Evolutionary conservation across 2,113 vertebrate species (phyloP).

Genomic region (Ibidorhyncha struthersii): DNA sequence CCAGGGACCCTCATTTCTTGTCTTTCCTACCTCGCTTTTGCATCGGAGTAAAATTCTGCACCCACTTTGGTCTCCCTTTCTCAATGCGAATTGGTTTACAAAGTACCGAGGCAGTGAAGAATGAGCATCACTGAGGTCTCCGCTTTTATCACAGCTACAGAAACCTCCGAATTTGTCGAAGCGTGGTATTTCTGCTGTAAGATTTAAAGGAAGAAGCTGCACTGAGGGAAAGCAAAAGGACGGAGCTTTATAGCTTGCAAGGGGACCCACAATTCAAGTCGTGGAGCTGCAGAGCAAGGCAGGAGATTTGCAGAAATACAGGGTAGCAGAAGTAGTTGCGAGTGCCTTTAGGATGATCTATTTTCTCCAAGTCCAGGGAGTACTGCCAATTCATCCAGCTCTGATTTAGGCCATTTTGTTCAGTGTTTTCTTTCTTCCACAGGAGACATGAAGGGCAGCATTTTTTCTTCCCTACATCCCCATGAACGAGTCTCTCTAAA

Average conservation of each 20-base stretch:
- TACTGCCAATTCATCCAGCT: neutral
- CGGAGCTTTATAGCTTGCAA: neutral
- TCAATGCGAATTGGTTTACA: neutral
- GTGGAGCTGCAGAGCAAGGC: neutral
- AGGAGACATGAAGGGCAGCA: neutral
- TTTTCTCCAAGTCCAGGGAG: neutral
- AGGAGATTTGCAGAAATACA: neutral
- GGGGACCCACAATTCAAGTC: neutral
- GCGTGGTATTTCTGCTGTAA: neutral
- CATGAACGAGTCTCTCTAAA: neutral
- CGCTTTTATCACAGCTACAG: constrained; percentile 4
- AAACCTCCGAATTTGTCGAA: constrained; percentile 32
- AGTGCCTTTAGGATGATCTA: neutral
- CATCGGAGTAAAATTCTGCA: neutral
- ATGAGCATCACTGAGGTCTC: neutral
- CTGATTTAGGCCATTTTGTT: constrained; percentile 9
- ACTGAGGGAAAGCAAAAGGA: neutral
- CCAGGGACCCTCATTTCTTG: neutral
- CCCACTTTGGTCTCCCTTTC: neutral
- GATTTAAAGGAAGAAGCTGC: constrained; percentile 31
- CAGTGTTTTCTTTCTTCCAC: neutral
- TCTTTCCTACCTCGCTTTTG: neutral
- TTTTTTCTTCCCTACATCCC: neutral
- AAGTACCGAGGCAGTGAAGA: neutral
- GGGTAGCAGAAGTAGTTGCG: neutral